Percentiles rank a stretch among this genome's conserved stretches.
Evolutionary conservation across 2,888 invertebrate genomes (phyloP).

Genomic region (Tachystola acroxantha): DNA sequence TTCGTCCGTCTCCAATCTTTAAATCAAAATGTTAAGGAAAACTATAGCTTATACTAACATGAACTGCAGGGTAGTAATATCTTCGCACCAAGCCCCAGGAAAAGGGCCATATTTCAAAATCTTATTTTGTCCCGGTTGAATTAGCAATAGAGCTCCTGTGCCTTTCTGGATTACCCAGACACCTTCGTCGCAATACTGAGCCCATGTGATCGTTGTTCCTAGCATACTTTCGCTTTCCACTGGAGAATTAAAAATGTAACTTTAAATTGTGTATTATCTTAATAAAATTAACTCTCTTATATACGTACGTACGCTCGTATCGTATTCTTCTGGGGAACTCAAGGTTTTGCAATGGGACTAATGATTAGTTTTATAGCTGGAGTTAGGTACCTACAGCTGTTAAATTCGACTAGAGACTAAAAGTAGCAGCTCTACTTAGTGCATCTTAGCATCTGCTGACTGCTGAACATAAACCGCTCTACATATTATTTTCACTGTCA

Average conservation of each 20-base stretch:
- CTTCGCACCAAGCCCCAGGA: slow-evolving; percentile 59
- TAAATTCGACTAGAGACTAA: background rate
- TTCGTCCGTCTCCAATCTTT: background rate
- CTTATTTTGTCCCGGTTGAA: slow-evolving; percentile 48
- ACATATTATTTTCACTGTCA: background rate
- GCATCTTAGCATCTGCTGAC: too few species aligned
- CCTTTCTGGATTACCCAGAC: slow-evolving; percentile 61
- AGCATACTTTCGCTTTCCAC: slow-evolving; percentile 59
- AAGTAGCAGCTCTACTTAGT: too few species aligned
- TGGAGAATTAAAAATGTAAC: slow-evolving; percentile 21
- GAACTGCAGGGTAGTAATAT: slow-evolving; percentile 51
- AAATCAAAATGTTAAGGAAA: background rate
- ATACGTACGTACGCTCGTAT: too few species aligned
- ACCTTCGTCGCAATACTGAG: slow-evolving; percentile 54
- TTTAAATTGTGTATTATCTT: too few species aligned
- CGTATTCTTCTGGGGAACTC: too few species aligned
- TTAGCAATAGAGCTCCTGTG: slow-evolving; percentile 53
- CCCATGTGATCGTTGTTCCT: slow-evolving; percentile 62
- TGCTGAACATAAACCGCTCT: too few species aligned
- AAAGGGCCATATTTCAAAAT: slow-evolving; percentile 60
- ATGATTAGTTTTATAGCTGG: too few species aligned
- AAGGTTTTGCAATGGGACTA: too few species aligned
- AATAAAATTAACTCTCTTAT: too few species aligned
- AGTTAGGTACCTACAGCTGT: too few species aligned
- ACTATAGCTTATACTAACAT: slow-evolving; percentile 52